Evolutionary conservation across 1,140 invertebrate species (phyloP).

Genomic region (Lordiphosa clarofinis): DNA sequence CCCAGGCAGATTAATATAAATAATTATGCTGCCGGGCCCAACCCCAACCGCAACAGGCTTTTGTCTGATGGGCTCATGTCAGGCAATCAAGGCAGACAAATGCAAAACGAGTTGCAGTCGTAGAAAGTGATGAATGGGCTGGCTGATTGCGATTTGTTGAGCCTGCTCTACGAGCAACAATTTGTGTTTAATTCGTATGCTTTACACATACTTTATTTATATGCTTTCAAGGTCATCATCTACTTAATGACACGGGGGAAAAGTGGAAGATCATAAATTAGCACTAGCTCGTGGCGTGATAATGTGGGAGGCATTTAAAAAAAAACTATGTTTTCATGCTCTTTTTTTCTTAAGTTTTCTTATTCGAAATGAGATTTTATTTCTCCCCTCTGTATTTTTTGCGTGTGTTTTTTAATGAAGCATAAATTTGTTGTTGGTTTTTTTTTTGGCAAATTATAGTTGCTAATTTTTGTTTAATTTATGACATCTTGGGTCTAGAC

Average conservation of each 20-base stretch:
- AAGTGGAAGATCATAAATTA: conserved; percentile 17
- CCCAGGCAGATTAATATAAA: conserved; percentile 72
- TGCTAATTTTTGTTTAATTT: conserved; percentile 37
- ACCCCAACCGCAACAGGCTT: conserved; percentile 11
- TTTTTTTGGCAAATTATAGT: conserved; percentile 34
- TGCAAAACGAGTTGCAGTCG: conserved; percentile 62
- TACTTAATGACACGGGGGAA: conserved; percentile 12
- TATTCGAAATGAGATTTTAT: conserved; percentile 13
- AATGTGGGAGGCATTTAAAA: conserved; percentile 23
- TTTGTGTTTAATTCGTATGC: background rate
- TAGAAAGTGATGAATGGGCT: conserved; percentile 53
- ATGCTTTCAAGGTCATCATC: conserved; percentile 36
- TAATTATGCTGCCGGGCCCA: conserved; percentile 49
- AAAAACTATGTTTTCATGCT: conserved; percentile 1
- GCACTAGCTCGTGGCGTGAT: conserved; percentile 34
- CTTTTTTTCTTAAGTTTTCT: conserved; percentile 21
- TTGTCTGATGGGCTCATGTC: conserved; percentile 63
- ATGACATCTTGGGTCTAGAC: conserved; percentile 17
- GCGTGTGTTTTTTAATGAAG: conserved; percentile 27
- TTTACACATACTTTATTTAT: background rate
- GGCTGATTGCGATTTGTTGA: conserved; percentile 35
- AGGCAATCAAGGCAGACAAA: conserved; percentile 71
- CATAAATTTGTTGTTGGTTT: conserved; percentile 48
- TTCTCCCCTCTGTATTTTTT: conserved; percentile 17
- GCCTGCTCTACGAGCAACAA: background rate